These are phyloP conservation scores for Ranitomeya imitator DNA, from an alignment of 2,113 vertebrate genomes.

Conservation along the genomic window DNA sequence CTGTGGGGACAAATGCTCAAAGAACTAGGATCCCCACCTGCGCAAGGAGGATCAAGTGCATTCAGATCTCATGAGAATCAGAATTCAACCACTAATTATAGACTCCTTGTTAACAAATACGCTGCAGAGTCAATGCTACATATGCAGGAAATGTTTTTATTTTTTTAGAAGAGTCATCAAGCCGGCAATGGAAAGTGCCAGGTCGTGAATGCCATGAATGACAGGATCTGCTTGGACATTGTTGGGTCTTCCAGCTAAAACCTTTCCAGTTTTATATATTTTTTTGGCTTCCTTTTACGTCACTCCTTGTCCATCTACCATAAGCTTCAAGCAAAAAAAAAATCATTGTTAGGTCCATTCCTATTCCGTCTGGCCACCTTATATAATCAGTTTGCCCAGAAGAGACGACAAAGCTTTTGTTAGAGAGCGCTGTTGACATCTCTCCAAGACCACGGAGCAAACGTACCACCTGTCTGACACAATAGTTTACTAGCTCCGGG, in stretches of 20 bases:
- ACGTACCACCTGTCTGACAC: background rate
- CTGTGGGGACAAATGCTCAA: too few relatives aligned
- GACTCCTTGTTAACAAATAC: too few relatives aligned
- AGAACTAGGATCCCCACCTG: too few relatives aligned
- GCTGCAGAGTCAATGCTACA: too few relatives aligned
- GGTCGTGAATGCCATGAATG: background rate
- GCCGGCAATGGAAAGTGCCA: too few relatives aligned
- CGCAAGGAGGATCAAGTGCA: too few relatives aligned
- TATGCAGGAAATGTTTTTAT: too few relatives aligned
- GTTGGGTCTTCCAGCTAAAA: conserved; percentile 9
- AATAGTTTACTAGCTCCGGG: background rate
- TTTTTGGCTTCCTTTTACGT: background rate
- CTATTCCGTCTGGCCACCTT: background rate
- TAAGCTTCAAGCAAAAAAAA: background rate
- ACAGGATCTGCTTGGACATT: background rate
- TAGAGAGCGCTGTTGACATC: background rate
- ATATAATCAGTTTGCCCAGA: background rate
- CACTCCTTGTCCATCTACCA: background rate
- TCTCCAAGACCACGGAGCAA: background rate
- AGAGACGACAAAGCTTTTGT: background rate
- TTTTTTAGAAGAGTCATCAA: too few relatives aligned
- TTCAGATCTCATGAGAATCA: too few relatives aligned
- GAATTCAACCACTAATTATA: too few relatives aligned
- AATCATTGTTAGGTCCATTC: background rate
- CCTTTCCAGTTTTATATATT: background rate